phyloP scores from a whole-genome alignment of 2,113 vertebrate species.

The Mirounga angustirostris region DNA sequence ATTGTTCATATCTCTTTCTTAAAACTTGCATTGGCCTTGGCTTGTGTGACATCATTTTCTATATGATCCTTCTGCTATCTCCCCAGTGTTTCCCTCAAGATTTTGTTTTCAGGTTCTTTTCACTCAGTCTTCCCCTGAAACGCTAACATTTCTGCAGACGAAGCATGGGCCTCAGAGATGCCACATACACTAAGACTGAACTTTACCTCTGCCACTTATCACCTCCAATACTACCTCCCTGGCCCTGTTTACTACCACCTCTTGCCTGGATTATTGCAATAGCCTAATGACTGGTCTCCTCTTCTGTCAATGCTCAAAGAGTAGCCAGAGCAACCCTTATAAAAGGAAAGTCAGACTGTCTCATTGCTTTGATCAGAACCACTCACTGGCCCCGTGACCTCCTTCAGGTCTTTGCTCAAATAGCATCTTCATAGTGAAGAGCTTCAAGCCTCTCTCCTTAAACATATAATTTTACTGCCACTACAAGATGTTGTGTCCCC shows the following conservation, averaged over 20 bases:
- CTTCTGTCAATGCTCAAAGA: neutral
- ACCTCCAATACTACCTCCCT: neutral
- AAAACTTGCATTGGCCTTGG: neutral
- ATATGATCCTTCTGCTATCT: neutral
- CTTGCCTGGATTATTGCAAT: neutral
- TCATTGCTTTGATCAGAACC: neutral
- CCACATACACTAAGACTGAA: neutral
- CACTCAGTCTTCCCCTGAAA: neutral
- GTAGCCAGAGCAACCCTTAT: neutral
- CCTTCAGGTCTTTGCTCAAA: neutral
- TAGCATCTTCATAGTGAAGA: neutral
- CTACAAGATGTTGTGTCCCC: neutral
- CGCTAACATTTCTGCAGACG: neutral
- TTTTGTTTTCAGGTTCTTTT: neutral
- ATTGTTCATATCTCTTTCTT: neutral
- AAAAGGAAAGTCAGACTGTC: neutral
- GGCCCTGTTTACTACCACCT: neutral
- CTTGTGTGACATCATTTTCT: neutral
- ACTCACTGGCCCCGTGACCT: neutral
- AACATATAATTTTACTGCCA: neutral
- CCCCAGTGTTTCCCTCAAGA: neutral
- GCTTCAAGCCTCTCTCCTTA: neutral
- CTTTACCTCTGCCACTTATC: neutral
- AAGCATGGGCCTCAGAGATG: neutral
- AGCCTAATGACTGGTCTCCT: neutral